Evolutionary conservation across 2,888 invertebrate genomes (phyloP).

Genomic region (Acronicta aceris): DNA sequence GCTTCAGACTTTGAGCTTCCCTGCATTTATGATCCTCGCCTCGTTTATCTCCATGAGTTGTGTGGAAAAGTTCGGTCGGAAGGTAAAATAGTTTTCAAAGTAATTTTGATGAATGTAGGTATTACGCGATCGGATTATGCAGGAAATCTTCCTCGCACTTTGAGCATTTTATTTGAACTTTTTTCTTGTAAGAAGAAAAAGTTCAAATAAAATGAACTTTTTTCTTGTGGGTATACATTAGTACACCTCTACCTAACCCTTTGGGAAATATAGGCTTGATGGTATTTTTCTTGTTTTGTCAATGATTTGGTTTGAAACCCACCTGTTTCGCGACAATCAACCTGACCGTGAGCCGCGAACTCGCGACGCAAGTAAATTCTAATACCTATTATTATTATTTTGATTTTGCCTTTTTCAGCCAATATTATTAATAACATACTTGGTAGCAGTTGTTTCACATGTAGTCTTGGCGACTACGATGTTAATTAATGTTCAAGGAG

Average conservation of each 20-base stretch:
- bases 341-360: no score
- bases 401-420: constrained; percentile 56
- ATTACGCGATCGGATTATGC: constrained; percentile 49
- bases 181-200: constrained; percentile 22
- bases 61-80: constrained; percentile 76
- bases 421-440: constrained; percentile 52
- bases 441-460: constrained; percentile 54
- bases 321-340: no score
- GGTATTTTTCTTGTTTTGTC: no score
- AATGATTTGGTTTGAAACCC: no score
- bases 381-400: no score
- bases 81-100: constrained; percentile 64
- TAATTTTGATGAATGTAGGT: constrained; percentile 56
- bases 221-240: constrained; percentile 17
- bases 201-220: no score
- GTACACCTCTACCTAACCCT: no score
- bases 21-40: constrained; percentile 73
- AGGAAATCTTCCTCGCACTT: constrained; percentile 36
- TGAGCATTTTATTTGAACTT: constrained; percentile 31
- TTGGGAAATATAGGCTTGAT: no score
- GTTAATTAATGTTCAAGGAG: constrained; percentile 58
- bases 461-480: constrained; percentile 58
- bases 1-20: constrained; percentile 76
- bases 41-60: constrained; percentile 71
- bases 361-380: no score